Evolutionary conservation across 1,140 invertebrate species (phyloP), one percentile per base, ranked within the genome.

Genomic region (Papilio polytes): DNA sequence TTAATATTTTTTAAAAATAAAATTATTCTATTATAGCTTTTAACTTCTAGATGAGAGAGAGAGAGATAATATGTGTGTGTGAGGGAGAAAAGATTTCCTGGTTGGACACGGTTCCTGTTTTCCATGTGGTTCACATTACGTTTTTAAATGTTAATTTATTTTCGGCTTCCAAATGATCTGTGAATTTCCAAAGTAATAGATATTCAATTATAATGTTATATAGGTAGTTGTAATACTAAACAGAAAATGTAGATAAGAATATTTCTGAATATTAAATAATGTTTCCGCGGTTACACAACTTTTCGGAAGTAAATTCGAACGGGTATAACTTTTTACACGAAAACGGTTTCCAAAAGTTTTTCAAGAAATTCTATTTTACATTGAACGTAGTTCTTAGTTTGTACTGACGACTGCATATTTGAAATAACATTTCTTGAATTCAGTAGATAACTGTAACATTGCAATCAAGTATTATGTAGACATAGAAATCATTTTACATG

Each of bases 321-420:
- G 6, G 3, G 41, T 46, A 44, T n/a, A 76, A 76, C 74, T 76
- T 76, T 26, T 22, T 48, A 76, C 44, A 76, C n/a, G 74, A 51
- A 76, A 76, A 76, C 46, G 74, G 46, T 76, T 76, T 74, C 20
- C 46, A 18, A 76, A 76, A 76, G 74, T 76, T 76, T 51, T 51
- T 26, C 20, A 76, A 26, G 20, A 76, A 74, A 76, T 46, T 76
- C 20, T 46, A 51, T 76, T 76, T 76, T 51, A 76, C n/a, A 76
- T 48, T 51, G 46, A 46, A 26, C 74, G 20, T 26, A 70, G 63
- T 31, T 70, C 63, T 18, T 26, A 70, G 26, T 70, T 31, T 70
- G 13, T 70, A 36, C 63, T 31, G 63, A 70, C 13, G 63, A 13
- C 26, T 31, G 63, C 63, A 70, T 73, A 73, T 74, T 74, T 46